Percentiles rank a stretch among this genome's conserved stretches.
phyloP scores from a whole-genome alignment of 2,888 invertebrate genomes.

The Hydroisotoma schaefferi region DNA sequence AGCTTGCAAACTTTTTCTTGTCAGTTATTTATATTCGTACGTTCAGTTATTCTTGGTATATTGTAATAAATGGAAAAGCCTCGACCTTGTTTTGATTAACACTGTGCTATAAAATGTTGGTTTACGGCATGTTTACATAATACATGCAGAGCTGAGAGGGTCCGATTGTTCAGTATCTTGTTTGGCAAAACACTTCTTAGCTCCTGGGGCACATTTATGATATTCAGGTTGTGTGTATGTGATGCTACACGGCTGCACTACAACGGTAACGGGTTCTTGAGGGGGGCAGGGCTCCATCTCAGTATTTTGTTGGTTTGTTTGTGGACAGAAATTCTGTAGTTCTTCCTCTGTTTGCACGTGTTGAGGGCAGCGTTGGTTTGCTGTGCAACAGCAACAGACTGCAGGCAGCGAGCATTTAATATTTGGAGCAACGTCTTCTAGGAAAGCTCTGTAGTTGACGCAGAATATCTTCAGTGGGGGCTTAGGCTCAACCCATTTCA shows the following conservation, averaged over 20 bases:
- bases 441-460: constrained; percentile 44
- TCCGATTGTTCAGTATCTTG: constrained; percentile 18
- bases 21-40: too few species aligned
- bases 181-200: constrained; percentile 35
- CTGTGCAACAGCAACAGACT: constrained; percentile 40
- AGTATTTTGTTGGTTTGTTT: constrained; percentile 8
- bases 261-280: constrained; percentile 35
- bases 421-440: constrained; percentile 45
- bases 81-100: too few species aligned
- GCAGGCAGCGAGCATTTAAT: constrained; percentile 44
- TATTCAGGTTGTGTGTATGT: constrained; percentile 29
- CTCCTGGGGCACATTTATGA: constrained; percentile 43
- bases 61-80: too few species aligned
- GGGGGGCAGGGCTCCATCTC: constrained; percentile 23
- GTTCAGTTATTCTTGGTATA: too few species aligned
- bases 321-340: constrained; percentile 32
- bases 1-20: too few species aligned
- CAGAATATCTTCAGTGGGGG: constrained; percentile 43
- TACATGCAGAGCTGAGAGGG: too few species aligned
- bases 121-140: too few species aligned
- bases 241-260: constrained; percentile 38
- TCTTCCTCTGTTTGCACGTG: constrained; percentile 22
- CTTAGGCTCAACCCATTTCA: constrained; percentile 44
- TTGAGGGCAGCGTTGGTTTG: constrained; percentile 36
- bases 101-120: too few species aligned